phyloP scores from a whole-genome alignment of 2,113 vertebrate genomes.

The Engraulis encrasicolus region DNA sequence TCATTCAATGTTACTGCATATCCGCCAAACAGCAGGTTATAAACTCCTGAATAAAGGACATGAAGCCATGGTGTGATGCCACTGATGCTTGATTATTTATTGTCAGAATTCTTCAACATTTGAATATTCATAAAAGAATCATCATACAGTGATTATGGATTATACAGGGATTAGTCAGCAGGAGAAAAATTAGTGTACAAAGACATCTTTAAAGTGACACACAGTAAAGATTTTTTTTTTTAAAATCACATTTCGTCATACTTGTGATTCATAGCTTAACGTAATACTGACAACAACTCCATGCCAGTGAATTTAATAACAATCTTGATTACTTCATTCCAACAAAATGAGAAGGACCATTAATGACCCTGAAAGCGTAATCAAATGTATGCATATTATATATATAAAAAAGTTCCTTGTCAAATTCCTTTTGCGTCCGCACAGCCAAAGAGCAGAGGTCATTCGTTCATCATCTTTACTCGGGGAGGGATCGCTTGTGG shows the following conservation, averaged over 20 bases:
- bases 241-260: neutral
- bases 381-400: neutral
- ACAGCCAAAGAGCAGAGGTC: neutral
- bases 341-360: neutral
- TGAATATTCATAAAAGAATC: neutral
- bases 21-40: neutral
- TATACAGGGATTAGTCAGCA: neutral
- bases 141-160: constrained; percentile 5
- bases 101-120: neutral
- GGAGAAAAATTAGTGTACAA: neutral
- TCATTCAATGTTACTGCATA: neutral
- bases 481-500: neutral
- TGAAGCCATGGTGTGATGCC: neutral
- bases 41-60: neutral
- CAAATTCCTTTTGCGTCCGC: neutral
- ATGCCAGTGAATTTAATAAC: neutral
- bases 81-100: constrained; percentile 5
- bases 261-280: neutral
- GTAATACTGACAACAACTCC: neutral
- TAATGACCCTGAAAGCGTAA: neutral
- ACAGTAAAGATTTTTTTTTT: neutral
- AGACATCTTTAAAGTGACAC: no score
- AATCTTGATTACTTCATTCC: neutral
- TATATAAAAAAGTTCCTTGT: neutral
- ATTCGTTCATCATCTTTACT: neutral